These are phyloP conservation scores for Acheta domesticus DNA, from an alignment of 2,888 invertebrate species.

Conservation along the genomic window DNA sequence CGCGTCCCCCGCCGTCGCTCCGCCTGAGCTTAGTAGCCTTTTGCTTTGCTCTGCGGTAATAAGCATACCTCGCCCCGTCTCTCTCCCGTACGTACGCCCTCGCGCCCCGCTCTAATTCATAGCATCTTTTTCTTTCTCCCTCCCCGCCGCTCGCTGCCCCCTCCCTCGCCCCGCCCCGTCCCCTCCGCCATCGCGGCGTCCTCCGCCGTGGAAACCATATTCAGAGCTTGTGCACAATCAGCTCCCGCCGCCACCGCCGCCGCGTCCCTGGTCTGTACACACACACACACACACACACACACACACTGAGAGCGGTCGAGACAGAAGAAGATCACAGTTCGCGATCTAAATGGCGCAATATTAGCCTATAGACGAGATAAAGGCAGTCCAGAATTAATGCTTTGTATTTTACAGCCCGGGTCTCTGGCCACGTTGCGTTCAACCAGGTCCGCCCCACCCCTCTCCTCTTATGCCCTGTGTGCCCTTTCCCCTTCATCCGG, in stretches of 20 bases:
- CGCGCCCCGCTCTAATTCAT: conserved; percentile 19
- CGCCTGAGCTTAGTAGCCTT: conserved; percentile 31
- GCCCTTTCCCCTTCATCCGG: conserved; percentile 24
- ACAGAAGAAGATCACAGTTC: conserved; percentile 33
- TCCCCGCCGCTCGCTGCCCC: conserved; percentile 24
- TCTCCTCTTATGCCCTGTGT: conserved; percentile 24
- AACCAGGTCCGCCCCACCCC: not conserved
- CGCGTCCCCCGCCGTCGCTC: conserved; percentile 27
- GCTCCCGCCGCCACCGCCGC: conserved; percentile 23
- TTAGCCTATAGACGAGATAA: conserved; percentile 35
- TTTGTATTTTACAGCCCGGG: not conserved
- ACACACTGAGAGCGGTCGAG: not conserved
- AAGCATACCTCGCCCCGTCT: conserved; percentile 29
- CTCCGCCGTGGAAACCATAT: not conserved
- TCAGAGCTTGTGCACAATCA: conserved; percentile 31
- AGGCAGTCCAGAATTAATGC: conserved; percentile 33
- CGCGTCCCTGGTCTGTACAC: not conserved
- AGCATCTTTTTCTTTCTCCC: conserved; percentile 30
- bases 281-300: not conserved
- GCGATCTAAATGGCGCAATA: conserved; percentile 36
- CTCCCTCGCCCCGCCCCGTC: conserved; percentile 22
- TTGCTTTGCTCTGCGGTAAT: conserved; percentile 26
- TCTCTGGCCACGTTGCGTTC: too few relatives aligned
- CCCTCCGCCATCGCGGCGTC: not conserved
- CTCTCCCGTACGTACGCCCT: not conserved